Conservation (phyloP, 2,113 vertebrate genomes). For the Empidonax traillii region DNA sequence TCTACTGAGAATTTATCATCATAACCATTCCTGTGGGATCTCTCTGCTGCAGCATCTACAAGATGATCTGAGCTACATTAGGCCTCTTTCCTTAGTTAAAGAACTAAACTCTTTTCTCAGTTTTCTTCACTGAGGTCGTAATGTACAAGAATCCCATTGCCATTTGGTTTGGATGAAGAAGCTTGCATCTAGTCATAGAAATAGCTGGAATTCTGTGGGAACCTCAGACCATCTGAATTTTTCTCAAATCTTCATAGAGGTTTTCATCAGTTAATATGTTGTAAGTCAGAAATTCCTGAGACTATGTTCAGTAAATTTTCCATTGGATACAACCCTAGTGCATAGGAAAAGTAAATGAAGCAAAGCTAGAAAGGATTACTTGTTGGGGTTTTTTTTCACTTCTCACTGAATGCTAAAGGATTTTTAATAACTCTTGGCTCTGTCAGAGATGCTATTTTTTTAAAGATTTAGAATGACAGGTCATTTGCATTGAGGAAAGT, state of each 20-base stretch:
- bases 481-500: neutral
- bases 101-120: neutral
- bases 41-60: neutral
- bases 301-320: neutral
- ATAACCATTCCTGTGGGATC: neutral
- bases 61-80: neutral
- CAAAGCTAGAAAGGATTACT: neutral
- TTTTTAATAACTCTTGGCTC: neutral
- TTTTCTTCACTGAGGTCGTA: neutral
- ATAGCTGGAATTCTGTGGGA: neutral
- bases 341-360: neutral
- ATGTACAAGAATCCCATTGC: neutral
- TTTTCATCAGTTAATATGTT: neutral
- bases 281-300: neutral
- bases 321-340: neutral
- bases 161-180: neutral
- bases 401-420: neutral
- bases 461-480: neutral
- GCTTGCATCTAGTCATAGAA: neutral
- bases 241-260: neutral
- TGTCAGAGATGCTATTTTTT: accelerated
- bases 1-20: neutral
- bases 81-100: neutral
- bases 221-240: neutral
- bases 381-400: neutral